phyloP scores from a whole-genome alignment of 2,888 invertebrate species.

The Scaptomyza tumidula region DNA sequence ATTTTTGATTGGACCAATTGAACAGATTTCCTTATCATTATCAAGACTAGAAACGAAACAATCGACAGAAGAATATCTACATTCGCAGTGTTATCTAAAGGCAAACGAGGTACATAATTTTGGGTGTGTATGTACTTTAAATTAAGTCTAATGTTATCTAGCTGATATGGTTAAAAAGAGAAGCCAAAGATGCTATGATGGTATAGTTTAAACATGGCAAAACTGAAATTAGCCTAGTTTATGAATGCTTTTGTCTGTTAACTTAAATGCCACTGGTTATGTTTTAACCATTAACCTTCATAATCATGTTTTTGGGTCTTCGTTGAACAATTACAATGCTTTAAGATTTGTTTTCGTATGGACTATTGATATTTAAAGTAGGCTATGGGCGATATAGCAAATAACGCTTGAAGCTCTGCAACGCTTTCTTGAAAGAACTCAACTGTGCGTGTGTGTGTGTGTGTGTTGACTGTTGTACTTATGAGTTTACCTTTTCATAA shows the following conservation, averaged over 20 bases:
- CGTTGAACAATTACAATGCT: constrained; percentile 39
- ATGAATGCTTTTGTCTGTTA: constrained; percentile 4
- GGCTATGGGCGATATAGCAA: constrained; percentile 18
- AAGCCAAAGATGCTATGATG: not conserved
- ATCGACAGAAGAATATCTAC: not conserved
- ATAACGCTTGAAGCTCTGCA: constrained; percentile 5
- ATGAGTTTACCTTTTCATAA: constrained; percentile 53
- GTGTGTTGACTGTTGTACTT: constrained; percentile 21
- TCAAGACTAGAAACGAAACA: not conserved
- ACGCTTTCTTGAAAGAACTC: constrained; percentile 55
- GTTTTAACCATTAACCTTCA: constrained; percentile 69
- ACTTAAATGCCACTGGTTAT: constrained; percentile 22
- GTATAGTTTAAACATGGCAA: not conserved
- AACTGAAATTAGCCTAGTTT: constrained; percentile 15
- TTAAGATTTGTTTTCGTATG: constrained; percentile 1
- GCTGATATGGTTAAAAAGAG: not conserved
- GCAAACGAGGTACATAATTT: not conserved
- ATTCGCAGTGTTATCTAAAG: not conserved
- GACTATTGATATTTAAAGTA: constrained; percentile 41
- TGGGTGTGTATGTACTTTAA: not conserved
- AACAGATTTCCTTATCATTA: not conserved
- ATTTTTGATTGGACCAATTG: not conserved
- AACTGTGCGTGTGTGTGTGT: constrained; percentile 10
- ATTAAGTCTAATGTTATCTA: not conserved
- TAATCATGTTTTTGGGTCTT: constrained; percentile 31